These are phyloP conservation scores for Cygnus atratus DNA, from an alignment of 2,113 vertebrate genomes.

Conservation along the genomic window DNA sequence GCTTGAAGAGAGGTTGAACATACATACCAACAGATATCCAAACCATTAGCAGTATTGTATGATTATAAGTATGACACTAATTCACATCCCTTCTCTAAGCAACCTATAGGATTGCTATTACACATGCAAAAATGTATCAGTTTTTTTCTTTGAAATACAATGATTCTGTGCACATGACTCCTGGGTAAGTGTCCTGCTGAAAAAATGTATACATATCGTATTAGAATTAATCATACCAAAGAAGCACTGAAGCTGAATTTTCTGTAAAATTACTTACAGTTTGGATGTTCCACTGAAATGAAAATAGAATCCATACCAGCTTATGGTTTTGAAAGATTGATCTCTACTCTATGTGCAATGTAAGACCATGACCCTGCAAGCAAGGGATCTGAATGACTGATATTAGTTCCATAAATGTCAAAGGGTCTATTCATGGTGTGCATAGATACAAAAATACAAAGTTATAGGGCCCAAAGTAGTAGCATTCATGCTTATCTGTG, in stretches of 20 bases:
- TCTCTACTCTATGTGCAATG: neutral
- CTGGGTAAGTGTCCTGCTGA: neutral
- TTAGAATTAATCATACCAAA: neutral
- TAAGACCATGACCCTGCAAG: neutral
- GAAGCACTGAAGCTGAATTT: neutral
- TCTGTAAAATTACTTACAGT: neutral
- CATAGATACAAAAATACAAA: neutral
- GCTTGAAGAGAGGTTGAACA: neutral
- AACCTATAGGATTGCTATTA: neutral
- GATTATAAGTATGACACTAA: neutral
- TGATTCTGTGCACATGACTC: neutral
- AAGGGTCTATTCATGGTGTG: neutral
- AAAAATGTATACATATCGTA: neutral
- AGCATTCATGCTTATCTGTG: neutral
- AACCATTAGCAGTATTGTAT: neutral
- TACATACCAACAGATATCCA: neutral
- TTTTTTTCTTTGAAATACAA: neutral
- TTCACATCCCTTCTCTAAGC: neutral
- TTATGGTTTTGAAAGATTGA: neutral
- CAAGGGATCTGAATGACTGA: neutral
- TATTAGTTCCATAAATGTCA: neutral
- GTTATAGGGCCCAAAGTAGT: neutral
- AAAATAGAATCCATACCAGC: neutral
- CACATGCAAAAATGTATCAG: neutral
- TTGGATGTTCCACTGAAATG: neutral